phyloP scores from a whole-genome alignment of 2,888 invertebrate genomes.

The Melinaea marsaeus region DNA sequence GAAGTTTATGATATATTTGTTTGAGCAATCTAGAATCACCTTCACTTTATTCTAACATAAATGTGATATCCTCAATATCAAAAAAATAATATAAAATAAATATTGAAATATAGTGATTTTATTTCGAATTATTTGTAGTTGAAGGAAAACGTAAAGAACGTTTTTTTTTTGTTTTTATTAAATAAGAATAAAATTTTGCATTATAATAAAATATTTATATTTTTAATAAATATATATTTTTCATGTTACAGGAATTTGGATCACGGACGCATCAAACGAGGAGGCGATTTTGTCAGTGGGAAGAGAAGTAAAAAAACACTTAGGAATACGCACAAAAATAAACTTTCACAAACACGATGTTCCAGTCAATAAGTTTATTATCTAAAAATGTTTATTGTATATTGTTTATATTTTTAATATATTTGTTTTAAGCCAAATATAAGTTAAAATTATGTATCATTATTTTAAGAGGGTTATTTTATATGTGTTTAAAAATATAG shows the following conservation, averaged over 20 bases:
- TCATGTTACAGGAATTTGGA: conserved; percentile 84
- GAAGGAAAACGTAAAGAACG: too few relatives aligned
- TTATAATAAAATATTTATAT: background rate
- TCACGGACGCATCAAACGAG: conserved; percentile 83
- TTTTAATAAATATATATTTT: background rate
- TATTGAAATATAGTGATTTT: too few relatives aligned
- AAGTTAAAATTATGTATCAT: too few relatives aligned
- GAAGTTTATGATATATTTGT: too few relatives aligned
- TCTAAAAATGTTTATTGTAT: conserved; percentile 53
- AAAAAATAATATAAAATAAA: too few relatives aligned
- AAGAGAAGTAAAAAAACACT: conserved; percentile 84
- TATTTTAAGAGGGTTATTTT: too few relatives aligned
- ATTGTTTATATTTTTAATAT: background rate
- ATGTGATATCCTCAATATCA: too few relatives aligned
- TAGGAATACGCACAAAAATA: conserved; percentile 73
- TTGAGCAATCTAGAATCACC: too few relatives aligned
- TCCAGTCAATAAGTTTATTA: conserved; percentile 78
- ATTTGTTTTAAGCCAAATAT: background rate
- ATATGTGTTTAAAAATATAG: background rate
- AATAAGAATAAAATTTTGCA: background rate
- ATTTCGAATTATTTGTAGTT: too few relatives aligned
- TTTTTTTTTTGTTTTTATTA: background rate
- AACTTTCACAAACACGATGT: conserved; percentile 85
- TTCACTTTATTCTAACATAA: too few relatives aligned
- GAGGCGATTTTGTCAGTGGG: conserved; percentile 89